Evolutionary conservation across 2,113 vertebrate genomes (phyloP).

Genomic region (Struthidea cinerea): DNA sequence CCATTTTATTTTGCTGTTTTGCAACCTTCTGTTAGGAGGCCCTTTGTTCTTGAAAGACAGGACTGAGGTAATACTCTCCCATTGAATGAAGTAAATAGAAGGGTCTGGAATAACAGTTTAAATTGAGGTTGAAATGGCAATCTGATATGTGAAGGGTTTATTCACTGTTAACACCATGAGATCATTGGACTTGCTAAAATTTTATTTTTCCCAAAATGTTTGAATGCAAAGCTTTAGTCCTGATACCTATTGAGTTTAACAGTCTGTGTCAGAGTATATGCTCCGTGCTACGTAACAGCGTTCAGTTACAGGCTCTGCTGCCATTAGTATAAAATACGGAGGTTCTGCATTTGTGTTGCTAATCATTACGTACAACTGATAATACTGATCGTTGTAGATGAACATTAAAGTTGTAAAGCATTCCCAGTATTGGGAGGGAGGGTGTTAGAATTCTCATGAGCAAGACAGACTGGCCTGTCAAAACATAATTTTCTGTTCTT

Average conservation of each 20-base stretch:
- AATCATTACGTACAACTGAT: not conserved
- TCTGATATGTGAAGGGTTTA: not conserved
- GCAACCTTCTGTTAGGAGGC: not conserved
- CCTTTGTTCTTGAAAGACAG: not conserved
- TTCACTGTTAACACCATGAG: not conserved
- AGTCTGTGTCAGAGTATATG: not conserved
- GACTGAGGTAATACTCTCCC: not conserved
- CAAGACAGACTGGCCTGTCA: not conserved
- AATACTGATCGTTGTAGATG: not conserved
- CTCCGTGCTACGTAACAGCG: not conserved
- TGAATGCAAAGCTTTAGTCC: not conserved
- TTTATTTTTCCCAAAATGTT: not conserved
- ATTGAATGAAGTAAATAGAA: not conserved
- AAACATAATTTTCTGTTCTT: not conserved
- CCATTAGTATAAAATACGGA: not conserved
- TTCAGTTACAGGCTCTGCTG: not conserved
- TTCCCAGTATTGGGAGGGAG: not conserved
- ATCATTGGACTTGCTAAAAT: not conserved
- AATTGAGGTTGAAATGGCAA: not conserved
- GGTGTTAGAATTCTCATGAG: not conserved
- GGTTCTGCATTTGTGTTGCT: not conserved
- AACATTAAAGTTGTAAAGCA: not conserved
- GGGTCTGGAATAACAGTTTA: not conserved
- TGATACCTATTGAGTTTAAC: not conserved
- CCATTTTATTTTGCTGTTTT: not conserved